phyloP scores from a whole-genome alignment of 1,140 invertebrate species.

The Centruroides sculpturatus region DNA sequence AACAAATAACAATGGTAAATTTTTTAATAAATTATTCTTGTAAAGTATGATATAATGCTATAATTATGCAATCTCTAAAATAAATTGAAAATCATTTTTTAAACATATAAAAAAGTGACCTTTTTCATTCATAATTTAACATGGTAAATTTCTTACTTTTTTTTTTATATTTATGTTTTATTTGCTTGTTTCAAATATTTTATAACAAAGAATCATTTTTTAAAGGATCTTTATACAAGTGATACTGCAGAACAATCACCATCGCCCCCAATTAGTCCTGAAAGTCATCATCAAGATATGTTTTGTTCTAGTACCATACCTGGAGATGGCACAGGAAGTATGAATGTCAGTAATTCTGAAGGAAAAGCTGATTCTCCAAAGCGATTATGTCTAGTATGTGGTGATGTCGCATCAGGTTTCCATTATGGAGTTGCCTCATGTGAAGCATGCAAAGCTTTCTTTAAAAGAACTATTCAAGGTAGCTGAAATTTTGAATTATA shows the following conservation, averaged over 20 bases:
- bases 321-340: conserved; percentile 17
- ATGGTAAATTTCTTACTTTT: too few relatives aligned
- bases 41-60: neutral
- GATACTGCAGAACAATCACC: conserved; percentile 11
- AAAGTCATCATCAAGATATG: conserved; percentile 18
- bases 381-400: conserved; percentile 83
- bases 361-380: conserved; percentile 50
- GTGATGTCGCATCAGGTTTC: conserved; percentile 92
- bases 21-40: neutral
- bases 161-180: neutral
- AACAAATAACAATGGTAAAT: conserved; percentile 8
- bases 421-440: conserved; percentile 97
- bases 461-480: conserved; percentile 97
- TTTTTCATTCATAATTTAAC: too few relatives aligned
- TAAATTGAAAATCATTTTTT: too few relatives aligned
- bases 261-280: conserved; percentile 13
- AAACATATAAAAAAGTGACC: too few relatives aligned
- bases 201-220: neutral
- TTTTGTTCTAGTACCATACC: conserved; percentile 22
- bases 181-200: neutral
- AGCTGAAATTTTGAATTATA: conserved; percentile 16
- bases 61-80: neutral
- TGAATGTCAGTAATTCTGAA: conserved; percentile 5
- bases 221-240: conserved; percentile 14
- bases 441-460: conserved; percentile 98